These are phyloP conservation scores for Rhea americana DNA, from an alignment of 2,113 vertebrate genomes.

Conservation along the genomic window DNA sequence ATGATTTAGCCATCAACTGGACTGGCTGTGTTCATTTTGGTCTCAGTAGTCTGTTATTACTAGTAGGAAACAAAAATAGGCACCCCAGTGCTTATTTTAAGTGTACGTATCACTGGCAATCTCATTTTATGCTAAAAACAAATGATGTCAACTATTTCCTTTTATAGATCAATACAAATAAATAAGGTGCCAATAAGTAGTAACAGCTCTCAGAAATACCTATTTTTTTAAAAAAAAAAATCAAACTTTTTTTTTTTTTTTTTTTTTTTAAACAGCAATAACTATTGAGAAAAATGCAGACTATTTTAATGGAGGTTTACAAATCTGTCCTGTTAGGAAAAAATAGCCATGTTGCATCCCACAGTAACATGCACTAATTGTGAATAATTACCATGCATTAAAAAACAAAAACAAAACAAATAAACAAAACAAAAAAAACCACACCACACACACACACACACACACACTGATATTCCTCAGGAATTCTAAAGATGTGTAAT, in stretches of 20 bases:
- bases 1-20: slow-evolving; percentile 5
- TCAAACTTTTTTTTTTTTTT: neutral
- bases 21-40: neutral
- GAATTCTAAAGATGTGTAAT: neutral
- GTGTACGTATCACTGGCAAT: neutral
- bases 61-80: slow-evolving; percentile 8
- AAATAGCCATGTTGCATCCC: neutral
- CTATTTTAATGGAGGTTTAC: slow-evolving; percentile 12
- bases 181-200: neutral
- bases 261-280: neutral
- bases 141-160: neutral
- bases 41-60: neutral
- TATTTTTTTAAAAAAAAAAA: neutral
- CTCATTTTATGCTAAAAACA: neutral
- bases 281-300: neutral
- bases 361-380: neutral
- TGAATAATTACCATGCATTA: neutral
- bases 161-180: neutral
- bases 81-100: neutral
- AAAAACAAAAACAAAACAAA: too few species aligned
- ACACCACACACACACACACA: neutral
- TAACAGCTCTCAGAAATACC: neutral
- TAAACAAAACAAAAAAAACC: too few species aligned
- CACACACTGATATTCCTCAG: neutral
- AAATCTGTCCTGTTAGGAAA: neutral